A percentile compares a stretch with the other conserved stretches of the same genome.
These are phyloP conservation scores for Varecia variegata DNA, from an alignment of 2,797 vertebrate genomes.

Conservation along the genomic window DNA sequence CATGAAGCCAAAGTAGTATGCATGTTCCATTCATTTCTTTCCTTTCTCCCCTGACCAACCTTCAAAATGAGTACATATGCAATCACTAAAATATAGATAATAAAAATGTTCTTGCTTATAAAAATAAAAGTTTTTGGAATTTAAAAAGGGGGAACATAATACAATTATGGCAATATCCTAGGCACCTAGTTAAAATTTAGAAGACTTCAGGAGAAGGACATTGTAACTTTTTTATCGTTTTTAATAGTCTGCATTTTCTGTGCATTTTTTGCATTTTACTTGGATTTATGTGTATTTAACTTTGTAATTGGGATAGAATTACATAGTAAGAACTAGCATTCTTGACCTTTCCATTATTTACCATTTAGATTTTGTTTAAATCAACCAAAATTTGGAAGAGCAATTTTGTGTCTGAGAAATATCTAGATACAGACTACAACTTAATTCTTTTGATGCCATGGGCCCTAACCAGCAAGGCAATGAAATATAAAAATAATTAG, in stretches of 20 bases:
- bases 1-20: background rate
- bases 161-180: background rate
- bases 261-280: background rate
- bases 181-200: background rate
- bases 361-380: background rate
- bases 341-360: background rate
- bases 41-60: accelerated
- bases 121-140: background rate
- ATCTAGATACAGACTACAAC: background rate
- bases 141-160: background rate
- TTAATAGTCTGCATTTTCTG: background rate
- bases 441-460: background rate
- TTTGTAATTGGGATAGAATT: background rate
- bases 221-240: background rate
- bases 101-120: background rate
- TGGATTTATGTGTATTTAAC: background rate
- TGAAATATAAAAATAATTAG: background rate
- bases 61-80: background rate
- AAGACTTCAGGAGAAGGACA: background rate
- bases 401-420: background rate
- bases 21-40: background rate
- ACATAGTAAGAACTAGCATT: background rate
- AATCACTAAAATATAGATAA: background rate
- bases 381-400: background rate
- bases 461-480: background rate